Conservation (phyloP, 2,113 vertebrate genomes). For the Megaceryle torquata region DNA sequence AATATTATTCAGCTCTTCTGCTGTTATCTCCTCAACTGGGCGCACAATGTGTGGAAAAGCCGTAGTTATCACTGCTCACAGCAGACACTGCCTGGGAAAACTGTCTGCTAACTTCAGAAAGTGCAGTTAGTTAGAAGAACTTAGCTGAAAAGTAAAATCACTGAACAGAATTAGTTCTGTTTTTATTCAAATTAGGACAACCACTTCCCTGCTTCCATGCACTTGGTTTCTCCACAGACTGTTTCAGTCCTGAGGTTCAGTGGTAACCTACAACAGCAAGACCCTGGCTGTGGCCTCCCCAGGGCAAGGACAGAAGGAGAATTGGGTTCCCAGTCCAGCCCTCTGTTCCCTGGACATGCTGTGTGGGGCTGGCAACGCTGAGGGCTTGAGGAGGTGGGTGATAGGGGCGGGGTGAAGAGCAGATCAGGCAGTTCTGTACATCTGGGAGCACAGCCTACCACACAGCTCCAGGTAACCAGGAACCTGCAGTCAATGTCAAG, state of each 20-base stretch:
- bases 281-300: too few relatives aligned
- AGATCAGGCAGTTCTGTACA: fast-evolving
- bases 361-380: fast-evolving
- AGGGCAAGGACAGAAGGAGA: background rate
- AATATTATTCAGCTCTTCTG: too few relatives aligned
- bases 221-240: background rate
- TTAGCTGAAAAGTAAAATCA: too few relatives aligned
- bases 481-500: background rate
- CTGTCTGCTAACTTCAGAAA: too few relatives aligned
- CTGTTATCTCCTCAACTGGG: too few relatives aligned
- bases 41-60: too few relatives aligned
- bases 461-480: fast-evolving
- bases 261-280: background rate
- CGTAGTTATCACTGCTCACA: too few relatives aligned
- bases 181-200: too few relatives aligned
- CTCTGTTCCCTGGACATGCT: fast-evolving
- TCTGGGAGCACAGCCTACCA: background rate
- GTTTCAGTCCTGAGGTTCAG: background rate
- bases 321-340: background rate
- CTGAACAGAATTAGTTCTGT: too few relatives aligned
- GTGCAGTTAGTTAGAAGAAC: too few relatives aligned
- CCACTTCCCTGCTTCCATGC: fast-evolving
- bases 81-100: too few relatives aligned
- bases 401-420: background rate
- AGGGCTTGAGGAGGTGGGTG: background rate